These are phyloP conservation scores for Chauna torquata DNA, from an alignment of 2,113 vertebrate genomes.

Conservation along the genomic window DNA sequence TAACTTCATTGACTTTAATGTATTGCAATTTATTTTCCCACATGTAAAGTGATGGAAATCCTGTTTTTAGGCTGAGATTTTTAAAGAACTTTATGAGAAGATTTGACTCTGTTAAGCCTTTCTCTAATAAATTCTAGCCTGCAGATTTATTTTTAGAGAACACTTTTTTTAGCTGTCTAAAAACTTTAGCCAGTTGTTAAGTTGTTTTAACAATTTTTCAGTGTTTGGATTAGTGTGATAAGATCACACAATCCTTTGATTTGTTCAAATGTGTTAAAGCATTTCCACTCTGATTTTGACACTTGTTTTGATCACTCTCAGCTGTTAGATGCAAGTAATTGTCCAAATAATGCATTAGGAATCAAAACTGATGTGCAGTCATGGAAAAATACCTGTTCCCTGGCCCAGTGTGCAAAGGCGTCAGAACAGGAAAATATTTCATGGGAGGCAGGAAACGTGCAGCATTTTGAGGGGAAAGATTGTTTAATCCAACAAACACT, in stretches of 20 bases:
- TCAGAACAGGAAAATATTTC: background rate
- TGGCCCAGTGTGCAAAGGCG: background rate
- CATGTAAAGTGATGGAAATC: background rate
- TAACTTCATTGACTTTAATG: background rate
- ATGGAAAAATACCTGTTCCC: background rate
- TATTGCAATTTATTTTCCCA: background rate
- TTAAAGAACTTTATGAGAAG: background rate
- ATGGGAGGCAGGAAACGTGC: background rate
- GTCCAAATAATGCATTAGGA: slow-evolving; percentile 14
- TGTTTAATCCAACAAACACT: background rate
- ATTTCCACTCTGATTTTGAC: slow-evolving; percentile 56
- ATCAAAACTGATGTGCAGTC: background rate
- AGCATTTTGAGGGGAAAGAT: background rate
- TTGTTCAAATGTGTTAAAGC: slow-evolving; percentile 47
- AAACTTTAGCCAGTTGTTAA: background rate
- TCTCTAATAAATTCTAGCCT: background rate
- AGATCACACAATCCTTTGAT: slow-evolving; percentile 36
- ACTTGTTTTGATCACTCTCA: slow-evolving; percentile 60
- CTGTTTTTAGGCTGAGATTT: background rate
- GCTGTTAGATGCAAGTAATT: slow-evolving; percentile 40
- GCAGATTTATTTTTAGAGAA: background rate
- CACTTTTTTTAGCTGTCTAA: background rate
- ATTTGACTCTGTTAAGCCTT: background rate
- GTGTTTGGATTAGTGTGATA: slow-evolving; percentile 25
- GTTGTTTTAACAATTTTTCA: background rate